Evolutionary conservation across 2,888 invertebrate species (phyloP), one percentile per base, ranked within the genome.

Genomic region (Sclerodermus sp.): DNA sequence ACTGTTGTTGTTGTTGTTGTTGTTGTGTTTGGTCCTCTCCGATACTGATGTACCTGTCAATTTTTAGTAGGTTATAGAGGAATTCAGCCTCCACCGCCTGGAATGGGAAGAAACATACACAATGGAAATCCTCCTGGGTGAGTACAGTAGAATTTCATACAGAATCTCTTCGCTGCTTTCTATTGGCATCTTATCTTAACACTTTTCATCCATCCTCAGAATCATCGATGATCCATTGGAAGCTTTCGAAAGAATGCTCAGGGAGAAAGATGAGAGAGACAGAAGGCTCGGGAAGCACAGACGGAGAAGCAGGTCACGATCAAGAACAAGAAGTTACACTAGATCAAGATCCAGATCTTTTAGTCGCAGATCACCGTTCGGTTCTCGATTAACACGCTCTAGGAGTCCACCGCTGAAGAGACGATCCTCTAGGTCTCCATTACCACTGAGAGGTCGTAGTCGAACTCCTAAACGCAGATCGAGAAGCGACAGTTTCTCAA

Each of bases 181-280:
- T n/a, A 5, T 23, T 23, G 3, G 23, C 23, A 23, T 8, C 3
- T 5, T 23, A 23, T 23, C 8, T 3, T 23, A 23, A 23, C 3
- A 23, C 16, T 44, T 37, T 16, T 17, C 50, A 55, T 76, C 79
- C 50, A 55, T 76, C 79, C 78, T 55, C 76, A 89, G 91, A 62
- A 84, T 86, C 51, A 89, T 89, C 61, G 91, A 91, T 70, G 93
- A 93, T 79, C 91, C 93, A 2, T 79, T 93, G 65, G 91, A 91
- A 76, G 91, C 91, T 45, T 93, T 93, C 77, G 89, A 93, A 77
- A 84, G 91, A 60, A 89, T 93, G 82, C 83, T 93, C 69, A 84
- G 90, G 58, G 92, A 93, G 77, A 93, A 93, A 77, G 90, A 90
- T 77, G 87, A 87, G 79, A 81, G 86, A 39, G 87, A 87, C 57